A percentile compares a stretch with the other conserved stretches of the same genome.
Evolutionary conservation across 2,797 vertebrate species (phyloP).

Genomic region (Pangasius macronema): DNA sequence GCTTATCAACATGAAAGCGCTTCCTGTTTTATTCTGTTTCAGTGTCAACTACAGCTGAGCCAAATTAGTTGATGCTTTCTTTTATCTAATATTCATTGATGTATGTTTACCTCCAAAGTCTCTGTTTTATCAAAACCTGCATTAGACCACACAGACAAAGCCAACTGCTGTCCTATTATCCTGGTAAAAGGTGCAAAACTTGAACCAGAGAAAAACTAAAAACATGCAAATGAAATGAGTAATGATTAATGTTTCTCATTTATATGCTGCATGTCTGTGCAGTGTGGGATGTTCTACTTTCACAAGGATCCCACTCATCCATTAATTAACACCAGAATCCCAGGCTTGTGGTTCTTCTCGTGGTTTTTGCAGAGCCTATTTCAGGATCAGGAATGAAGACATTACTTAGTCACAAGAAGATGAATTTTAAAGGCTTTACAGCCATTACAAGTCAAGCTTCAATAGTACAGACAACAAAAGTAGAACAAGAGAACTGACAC

Average conservation of each 20-base stretch:
- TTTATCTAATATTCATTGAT: slow-evolving; percentile 33
- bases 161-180: neutral
- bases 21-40: slow-evolving; percentile 4
- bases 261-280: slow-evolving; percentile 38
- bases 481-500: slow-evolving; percentile 34
- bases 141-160: slow-evolving; percentile 24
- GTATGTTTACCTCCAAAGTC: neutral
- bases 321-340: slow-evolving; percentile 52
- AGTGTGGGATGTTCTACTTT: slow-evolving; percentile 44
- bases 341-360: slow-evolving; percentile 38
- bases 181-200: neutral
- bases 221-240: slow-evolving; percentile 23
- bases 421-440: slow-evolving; percentile 46
- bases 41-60: slow-evolving; percentile 20
- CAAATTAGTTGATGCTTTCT: slow-evolving; percentile 25
- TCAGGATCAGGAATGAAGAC: slow-evolving; percentile 48
- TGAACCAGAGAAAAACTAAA: neutral
- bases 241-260: slow-evolving; percentile 45
- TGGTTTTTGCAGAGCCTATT: slow-evolving; percentile 47
- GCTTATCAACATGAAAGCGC: neutral
- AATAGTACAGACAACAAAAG: slow-evolving; percentile 36
- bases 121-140: slow-evolving; percentile 18
- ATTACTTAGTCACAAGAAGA: slow-evolving; percentile 53
- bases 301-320: slow-evolving; percentile 49
- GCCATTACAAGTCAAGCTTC: slow-evolving; percentile 39